Evolutionary conservation across 2,888 invertebrate genomes (phyloP), one percentile per base, ranked within the genome.

Genomic region (Melikaiella ostensackeni): DNA sequence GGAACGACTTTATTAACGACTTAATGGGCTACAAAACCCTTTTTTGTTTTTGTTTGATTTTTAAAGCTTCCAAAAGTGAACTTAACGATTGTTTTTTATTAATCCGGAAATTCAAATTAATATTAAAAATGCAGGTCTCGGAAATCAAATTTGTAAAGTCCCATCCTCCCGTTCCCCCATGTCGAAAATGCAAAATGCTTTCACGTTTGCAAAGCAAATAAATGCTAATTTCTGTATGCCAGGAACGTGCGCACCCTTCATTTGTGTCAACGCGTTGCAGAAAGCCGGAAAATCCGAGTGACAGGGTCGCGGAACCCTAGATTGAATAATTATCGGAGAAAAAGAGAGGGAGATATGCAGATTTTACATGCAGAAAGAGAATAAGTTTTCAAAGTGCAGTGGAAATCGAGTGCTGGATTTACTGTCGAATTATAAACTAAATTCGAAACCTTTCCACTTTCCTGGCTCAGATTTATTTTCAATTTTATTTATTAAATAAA

Each of bases 171-270:
- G n/a, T n/a, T n/a, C n/a, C n/a, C 35, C 35, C 38, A 66, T 46
- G 66, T 66, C 66, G 66, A 66, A 46, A 66, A 66, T 66, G 66
- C 42, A 66, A 46, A 66, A 66, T 66, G 16, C 24, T 19, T 46
- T 42, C 16, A 42, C 38, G 46, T 66, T 66, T 66, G 66, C 42
- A 66, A 66, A 66, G 66, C 66, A 66, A 66, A 66, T 66, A 66
- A 66, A 66, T 66, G 66, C 46, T 66, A 66, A 66, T 66, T 66
- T 66, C 46, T 46, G 46, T 38, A 66, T 66, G 66, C 66, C 42
- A 66, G 66, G 21, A 66, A 66, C 66, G 66, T 66, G 42, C 66
- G 42, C 66, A 27, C 66, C 66, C 66, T 66, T 66, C 66, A 66
- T 66, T 66, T 46, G 42, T 66, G 66, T 66, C 66, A 66, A 66